These are phyloP conservation scores for Brachyistius frenatus DNA, from an alignment of 2,113 vertebrate species.

Conservation along the genomic window DNA sequence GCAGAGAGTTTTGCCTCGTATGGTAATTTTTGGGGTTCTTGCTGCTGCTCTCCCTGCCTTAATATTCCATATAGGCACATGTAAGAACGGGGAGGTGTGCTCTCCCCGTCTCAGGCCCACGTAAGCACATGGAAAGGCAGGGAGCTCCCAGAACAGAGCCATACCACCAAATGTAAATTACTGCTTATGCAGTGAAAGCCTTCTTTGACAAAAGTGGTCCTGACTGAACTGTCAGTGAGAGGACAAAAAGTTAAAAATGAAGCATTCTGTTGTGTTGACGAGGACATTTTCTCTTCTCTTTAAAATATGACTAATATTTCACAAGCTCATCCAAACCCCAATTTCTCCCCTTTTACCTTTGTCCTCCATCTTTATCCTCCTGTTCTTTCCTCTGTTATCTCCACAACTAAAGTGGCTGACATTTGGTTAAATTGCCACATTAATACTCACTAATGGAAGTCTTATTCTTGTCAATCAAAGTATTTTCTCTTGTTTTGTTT, in stretches of 20 bases:
- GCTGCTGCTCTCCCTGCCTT: no score
- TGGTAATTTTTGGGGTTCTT: no score
- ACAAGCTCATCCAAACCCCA: background rate
- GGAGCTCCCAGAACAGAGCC: no score
- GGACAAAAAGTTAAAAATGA: conserved; percentile 3
- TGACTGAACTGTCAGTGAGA: background rate
- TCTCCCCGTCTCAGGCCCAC: no score
- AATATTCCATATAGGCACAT: no score
- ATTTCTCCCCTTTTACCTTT: conserved; percentile 3
- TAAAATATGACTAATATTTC: conserved; percentile 44
- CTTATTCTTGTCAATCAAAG: background rate
- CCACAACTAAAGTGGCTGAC: conserved; percentile 12
- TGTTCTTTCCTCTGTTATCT: background rate
- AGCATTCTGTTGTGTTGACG: conserved; percentile 14
- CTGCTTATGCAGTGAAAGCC: no score
- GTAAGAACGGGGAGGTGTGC: no score
- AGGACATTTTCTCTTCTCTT: conserved; percentile 17
- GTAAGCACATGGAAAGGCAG: no score
- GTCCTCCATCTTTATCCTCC: background rate
- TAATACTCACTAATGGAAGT: background rate
- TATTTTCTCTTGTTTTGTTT: background rate
- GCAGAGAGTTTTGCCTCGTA: no score
- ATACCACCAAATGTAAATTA: no score
- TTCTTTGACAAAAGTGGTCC: no score
- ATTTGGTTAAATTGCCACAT: conserved; percentile 39